Conservation (phyloP, 2,797 vertebrate genomes). For the Triplophysa bombifrons region DNA sequence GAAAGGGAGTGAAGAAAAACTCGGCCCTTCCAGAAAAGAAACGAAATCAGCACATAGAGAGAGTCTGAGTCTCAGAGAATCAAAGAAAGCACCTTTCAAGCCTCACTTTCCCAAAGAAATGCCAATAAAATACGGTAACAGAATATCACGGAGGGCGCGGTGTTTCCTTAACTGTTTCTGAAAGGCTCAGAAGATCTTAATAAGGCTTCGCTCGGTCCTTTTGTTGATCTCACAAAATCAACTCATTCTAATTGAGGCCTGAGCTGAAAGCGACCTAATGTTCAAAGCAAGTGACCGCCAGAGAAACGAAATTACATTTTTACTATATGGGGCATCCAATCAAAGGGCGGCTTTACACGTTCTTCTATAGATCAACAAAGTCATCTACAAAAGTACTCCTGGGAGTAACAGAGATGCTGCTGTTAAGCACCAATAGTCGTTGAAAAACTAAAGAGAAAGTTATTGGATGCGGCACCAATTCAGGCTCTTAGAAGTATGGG, state of each 20-base stretch:
- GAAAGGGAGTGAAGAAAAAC: slow-evolving; percentile 60
- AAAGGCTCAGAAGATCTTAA: slow-evolving; percentile 72
- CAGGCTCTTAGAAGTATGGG: slow-evolving; percentile 49
- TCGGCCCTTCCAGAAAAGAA: slow-evolving; percentile 61
- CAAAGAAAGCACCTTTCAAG: slow-evolving; percentile 69
- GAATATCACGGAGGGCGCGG: slow-evolving; percentile 74
- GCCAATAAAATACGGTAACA: slow-evolving; percentile 77
- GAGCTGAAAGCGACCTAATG: slow-evolving; percentile 90
- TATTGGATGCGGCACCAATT: slow-evolving; percentile 53
- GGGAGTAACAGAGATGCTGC: slow-evolving; percentile 76
- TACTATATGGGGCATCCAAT: slow-evolving; percentile 72
- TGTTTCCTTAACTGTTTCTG: slow-evolving; percentile 76
- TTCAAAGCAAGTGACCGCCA: slow-evolving; percentile 82
- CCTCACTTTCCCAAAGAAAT: slow-evolving; percentile 70
- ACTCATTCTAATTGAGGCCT: slow-evolving; percentile 79
- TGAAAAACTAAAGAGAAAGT: slow-evolving; percentile 52
- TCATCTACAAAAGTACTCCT: slow-evolving; percentile 78
- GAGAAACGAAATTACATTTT: slow-evolving; percentile 77
- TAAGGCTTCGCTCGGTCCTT: slow-evolving; percentile 75
- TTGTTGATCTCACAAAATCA: slow-evolving; percentile 83
- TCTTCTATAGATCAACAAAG: slow-evolving; percentile 78
- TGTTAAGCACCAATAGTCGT: slow-evolving; percentile 57
- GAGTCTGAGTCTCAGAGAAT: slow-evolving; percentile 65
- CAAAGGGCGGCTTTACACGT: slow-evolving; percentile 73
- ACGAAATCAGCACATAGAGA: slow-evolving; percentile 60